Evolutionary conservation across 2,888 invertebrate genomes (phyloP).

Genomic region (Sabatieria punctata): DNA sequence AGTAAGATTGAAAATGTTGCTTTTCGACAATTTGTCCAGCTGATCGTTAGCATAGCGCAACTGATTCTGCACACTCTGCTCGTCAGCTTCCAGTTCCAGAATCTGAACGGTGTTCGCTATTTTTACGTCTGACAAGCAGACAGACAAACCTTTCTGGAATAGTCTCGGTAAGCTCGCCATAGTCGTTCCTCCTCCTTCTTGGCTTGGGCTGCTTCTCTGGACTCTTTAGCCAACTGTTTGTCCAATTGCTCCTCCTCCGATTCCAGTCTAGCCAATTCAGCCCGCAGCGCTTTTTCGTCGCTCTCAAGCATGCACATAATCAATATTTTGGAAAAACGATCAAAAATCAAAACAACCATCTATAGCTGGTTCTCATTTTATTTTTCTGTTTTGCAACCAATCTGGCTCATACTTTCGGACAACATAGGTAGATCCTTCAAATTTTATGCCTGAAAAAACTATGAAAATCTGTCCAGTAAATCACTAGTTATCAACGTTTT

Average conservation of each 20-base stretch:
- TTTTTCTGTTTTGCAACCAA: background rate
- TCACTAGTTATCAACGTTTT: no score
- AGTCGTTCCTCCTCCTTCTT: constrained; percentile 15
- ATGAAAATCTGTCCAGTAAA: no score
- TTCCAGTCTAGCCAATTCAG: constrained; percentile 14
- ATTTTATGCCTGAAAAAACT: no score
- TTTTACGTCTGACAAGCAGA: background rate
- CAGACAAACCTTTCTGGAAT: background rate
- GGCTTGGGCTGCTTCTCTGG: background rate
- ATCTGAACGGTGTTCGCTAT: constrained; percentile 9
- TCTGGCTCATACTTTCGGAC: background rate
- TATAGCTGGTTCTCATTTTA: background rate
- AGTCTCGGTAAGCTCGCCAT: constrained; percentile 20
- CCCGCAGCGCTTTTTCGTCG: constrained; percentile 15
- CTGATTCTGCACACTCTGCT: constrained; percentile 61
- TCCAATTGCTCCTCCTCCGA: constrained; percentile 15
- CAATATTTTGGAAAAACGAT: background rate
- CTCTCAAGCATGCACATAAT: constrained; percentile 10
- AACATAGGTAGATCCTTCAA: no score
- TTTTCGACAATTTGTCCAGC: constrained; percentile 37
- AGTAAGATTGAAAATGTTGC: constrained; percentile 88
- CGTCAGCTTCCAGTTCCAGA: constrained; percentile 13
- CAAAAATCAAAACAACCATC: background rate
- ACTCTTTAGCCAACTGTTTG: constrained; percentile 4
- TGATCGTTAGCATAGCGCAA: constrained; percentile 66